Base-by-base conservation (phyloP, 2,888 invertebrate species). In the Diarsia rubi region DNA sequence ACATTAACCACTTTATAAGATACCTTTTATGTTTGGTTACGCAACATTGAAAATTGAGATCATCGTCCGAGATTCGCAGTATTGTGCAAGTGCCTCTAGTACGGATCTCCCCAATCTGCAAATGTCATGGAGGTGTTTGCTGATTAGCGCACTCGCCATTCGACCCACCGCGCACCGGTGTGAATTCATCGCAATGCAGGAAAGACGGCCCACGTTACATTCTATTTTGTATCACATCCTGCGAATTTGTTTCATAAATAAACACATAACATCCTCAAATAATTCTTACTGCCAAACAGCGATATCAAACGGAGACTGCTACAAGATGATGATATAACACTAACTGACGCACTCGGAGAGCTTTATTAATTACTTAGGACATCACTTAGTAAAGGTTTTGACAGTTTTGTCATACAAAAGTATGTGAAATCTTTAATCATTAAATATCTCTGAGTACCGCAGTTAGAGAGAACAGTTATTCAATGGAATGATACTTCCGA, bases 31-130 rank as follows among this genome's bases (percentile, higher is more conserved):
- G 74, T 73, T 83, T 79, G 76, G 45, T 68, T 86, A 80, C 75
- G 78, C 78, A 88, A 87, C 86, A 27, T 52, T 87, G 77, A 90
- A 90, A 84, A 91, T 92, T 91, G 91, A 92, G 92, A 94, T 90
- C 91, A 91, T 91, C 88, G 92, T 86, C 89, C 90, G 91, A 88
- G 89, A 91, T 91, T 90, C 81, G 86, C 83, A 84, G 67, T 79
- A 85, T 85, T 87, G 83, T 83, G 77, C 47, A 86, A 83, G 65
- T 45, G 54, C 44, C 52, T 52, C n/a, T 67, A 62, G 70, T 57
- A 44, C 27, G 44, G 49, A 54, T 60, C 60, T 73, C 59, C 49
- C 47, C 69, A 76, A 80, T 66, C 47, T 42, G 24, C 27, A 49
- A 73, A 70, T 64, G 64, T 62, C 69, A 69, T 62, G 57, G 67